Conservation (phyloP, 1,140 invertebrate genomes). For the Drosophila cardini region DNA sequence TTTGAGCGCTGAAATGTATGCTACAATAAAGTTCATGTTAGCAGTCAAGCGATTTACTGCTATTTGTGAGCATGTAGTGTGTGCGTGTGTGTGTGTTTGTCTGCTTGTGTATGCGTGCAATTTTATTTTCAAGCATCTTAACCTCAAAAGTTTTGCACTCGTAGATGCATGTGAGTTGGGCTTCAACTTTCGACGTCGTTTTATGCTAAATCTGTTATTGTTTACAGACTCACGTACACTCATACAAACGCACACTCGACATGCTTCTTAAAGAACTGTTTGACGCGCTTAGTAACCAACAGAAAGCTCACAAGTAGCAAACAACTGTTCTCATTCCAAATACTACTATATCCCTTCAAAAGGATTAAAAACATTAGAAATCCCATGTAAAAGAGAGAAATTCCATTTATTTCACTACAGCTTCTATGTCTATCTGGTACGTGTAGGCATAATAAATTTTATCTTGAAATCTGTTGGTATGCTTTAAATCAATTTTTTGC, state of each 20-base stretch:
- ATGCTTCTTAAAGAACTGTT: constrained; percentile 61
- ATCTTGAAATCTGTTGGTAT: neutral
- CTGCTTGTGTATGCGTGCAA: constrained; percentile 24
- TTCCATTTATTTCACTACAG: no score
- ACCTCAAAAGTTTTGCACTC: constrained; percentile 78
- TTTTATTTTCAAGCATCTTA: constrained; percentile 77
- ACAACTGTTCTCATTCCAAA: constrained; percentile 21
- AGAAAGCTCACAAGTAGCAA: constrained; percentile 65
- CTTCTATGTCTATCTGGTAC: no score
- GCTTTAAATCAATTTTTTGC: neutral
- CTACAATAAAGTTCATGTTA: constrained; percentile 48
- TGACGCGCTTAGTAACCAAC: constrained; percentile 46
- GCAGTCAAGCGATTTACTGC: constrained; percentile 54
- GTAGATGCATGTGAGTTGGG: constrained; percentile 53
- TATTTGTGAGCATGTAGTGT: constrained; percentile 31
- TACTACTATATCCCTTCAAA: neutral
- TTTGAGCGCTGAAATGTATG: constrained; percentile 32
- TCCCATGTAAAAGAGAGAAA: no score
- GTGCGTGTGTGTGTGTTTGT: constrained; percentile 23
- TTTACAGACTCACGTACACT: constrained; percentile 55
- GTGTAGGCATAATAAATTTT: neutral
- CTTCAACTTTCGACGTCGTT: constrained; percentile 42
- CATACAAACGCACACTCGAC: constrained; percentile 46
- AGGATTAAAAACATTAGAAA: neutral
- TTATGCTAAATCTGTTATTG: constrained; percentile 77